Percentiles rank a stretch among this genome's conserved stretches.
phyloP scores from a whole-genome alignment of 2,113 vertebrate genomes.

The Clupea harengus region DNA sequence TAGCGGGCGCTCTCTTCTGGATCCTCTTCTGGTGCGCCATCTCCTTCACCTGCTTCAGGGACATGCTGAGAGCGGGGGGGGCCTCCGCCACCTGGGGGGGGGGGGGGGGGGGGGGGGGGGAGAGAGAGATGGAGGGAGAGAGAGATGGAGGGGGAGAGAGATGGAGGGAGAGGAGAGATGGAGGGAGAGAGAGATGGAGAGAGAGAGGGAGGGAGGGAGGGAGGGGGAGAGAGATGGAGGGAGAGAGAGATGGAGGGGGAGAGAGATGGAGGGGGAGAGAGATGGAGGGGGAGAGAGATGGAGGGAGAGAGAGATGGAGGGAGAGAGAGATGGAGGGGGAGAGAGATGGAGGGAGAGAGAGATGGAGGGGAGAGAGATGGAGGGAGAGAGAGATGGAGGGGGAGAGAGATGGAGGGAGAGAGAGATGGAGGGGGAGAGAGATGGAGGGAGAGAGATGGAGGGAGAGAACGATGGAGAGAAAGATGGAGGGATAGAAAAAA shows the following conservation, averaged over 20 bases:
- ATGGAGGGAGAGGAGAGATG: background rate
- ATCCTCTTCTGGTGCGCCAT: conserved; percentile 89
- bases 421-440: background rate
- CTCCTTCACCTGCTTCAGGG: conserved; percentile 90
- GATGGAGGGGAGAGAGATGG: background rate
- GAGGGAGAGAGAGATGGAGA: background rate
- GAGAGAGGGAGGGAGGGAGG: background rate
- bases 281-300: background rate
- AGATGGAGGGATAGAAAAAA: background rate
- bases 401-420: background rate
- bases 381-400: background rate
- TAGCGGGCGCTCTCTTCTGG: conserved; percentile 89
- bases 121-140: background rate
- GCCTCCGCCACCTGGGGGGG: conserved; percentile 57
- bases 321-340: background rate
- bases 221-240: background rate
- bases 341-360: background rate
- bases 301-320: background rate
- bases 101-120: background rate
- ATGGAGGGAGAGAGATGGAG: background rate
- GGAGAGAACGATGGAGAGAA: too few species aligned
- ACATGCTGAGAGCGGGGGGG: conserved; percentile 84
- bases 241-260: too few species aligned
- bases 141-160: background rate
- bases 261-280: background rate